Evolutionary conservation across 2,888 invertebrate species (phyloP), one percentile per base, ranked within the genome.

Genomic region (Tyria jacobaeae): DNA sequence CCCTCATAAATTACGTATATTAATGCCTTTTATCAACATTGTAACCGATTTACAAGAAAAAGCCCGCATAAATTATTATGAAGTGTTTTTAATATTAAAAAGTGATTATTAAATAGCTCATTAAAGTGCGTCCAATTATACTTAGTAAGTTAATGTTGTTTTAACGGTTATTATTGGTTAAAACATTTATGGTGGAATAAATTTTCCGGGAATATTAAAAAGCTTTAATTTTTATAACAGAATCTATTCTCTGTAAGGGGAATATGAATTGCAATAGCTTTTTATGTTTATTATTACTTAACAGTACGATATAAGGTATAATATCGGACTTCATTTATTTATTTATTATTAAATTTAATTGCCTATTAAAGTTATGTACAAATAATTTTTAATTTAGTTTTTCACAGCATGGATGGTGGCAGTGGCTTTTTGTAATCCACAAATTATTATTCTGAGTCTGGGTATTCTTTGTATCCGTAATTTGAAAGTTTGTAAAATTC

Each of bases 151-250:
- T 62, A 63, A 63, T 59, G 62, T 48, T 47, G 53, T 37, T 35
- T 75, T 70, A 67, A 73, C 55, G 75, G 65, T 63, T 67, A 69
- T 64, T 64, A 64, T 60, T 56, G 25, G 55, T 62, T 57, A 52
- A 41, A 63, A 39, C 57, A 57, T 75, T 63, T 65, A 67, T 48
- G 34, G 41, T 50, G 37, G 34, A 48, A 65, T 69, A 66, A 50
- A 64, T 64, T 63, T 53, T 27, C 35, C 41, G 27, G 56, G 53
- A 60, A 57, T 51, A 55, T 70, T 58, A 50, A 52, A 57, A n/a
- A 44, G 51, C 58, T 73, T 65, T 68, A 63, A 62, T 60, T 34
- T 37, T 25, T 37, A 9, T 0, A 17, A 21, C 12, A 21, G 25
- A 27, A 10, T 53, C 37, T 57, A 17, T 35, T 31, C 35, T 27